Base-by-base conservation (phyloP, 1,140 invertebrate genomes). In the Episyrphus balteatus region DNA sequence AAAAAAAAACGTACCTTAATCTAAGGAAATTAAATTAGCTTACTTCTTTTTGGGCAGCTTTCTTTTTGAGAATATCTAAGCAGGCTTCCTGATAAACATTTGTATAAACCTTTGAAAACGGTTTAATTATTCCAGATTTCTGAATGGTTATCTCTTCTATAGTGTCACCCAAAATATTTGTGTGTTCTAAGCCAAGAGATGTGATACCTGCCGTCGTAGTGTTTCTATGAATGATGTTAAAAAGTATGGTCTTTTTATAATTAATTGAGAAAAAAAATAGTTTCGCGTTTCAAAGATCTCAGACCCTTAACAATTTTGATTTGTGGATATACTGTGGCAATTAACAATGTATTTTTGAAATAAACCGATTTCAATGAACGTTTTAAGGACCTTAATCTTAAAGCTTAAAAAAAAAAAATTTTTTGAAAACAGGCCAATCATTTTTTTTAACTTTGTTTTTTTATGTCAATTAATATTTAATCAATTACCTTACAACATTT, bases 111-210 rank as follows among this genome's bases (percentile, higher is more conserved):
- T 78, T 71, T 18, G 80, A 76, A 13, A 74, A 71, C 5, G 66
- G 58, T 71, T 98, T 99, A 70, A 98, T 90, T 49, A 99, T 95
- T 7, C 96, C 96, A 1, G 88, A 84, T 73, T 99, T 99, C 47
- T 98, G 89, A 71, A 79, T 85, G 0, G 96, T 92, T 51, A 99
- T 99, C 63, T 88, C 73, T 50, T 83, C 75, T 7, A 99, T 59
- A 0, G 88, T 92, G 18, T 81, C 68, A 3, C 96, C 96, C 11
- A 99, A 68, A 7, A 98, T 68, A 1, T 71, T 69, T 0, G 79
- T 84, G 64, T 99, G 96, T 67, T 99, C 96, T n/a, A 93, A 57
- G 1, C 88, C 92, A 37, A 99, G 69, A 7, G 88, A 88, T 1
- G 91, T 88, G 26, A 99, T 86, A 46, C 92, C 95, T 55, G 88